A percentile compares a stretch with the other conserved stretches of the same genome.
Evolutionary conservation across 30 jellyfish, hydroid and myxozoan genomes (phyloP).

Genomic region (Aurelia aurita complex sp. Pacific): DNA sequence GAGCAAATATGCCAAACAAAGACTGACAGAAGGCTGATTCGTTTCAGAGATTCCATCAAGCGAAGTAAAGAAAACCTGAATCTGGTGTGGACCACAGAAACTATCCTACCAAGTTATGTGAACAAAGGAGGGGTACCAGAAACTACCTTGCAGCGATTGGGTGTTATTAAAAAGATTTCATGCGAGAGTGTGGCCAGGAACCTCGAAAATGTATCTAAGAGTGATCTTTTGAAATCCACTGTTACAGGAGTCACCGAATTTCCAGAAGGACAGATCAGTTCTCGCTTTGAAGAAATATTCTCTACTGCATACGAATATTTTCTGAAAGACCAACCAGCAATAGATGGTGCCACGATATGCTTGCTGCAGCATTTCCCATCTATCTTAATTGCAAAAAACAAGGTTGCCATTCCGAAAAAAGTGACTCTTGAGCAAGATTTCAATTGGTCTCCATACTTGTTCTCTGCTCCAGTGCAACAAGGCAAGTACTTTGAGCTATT

Average conservation of each 20-base stretch:
- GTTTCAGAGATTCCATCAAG: conserved; percentile 20
- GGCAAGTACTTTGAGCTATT: conserved; percentile 60
- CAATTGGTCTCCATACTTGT: conserved; percentile 56
- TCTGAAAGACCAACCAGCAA: too few relatives aligned
- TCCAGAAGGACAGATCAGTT: background rate
- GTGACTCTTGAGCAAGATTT: conserved; percentile 24
- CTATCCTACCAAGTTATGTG: conserved; percentile 35
- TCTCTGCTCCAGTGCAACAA: conserved; percentile 21
- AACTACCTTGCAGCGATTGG: background rate
- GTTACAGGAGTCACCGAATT: conserved; percentile 29
- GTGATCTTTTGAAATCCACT: background rate
- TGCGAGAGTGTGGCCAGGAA: conserved; percentile 28
- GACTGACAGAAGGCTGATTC: background rate
- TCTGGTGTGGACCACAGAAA: conserved; percentile 42
- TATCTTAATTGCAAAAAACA: conserved; percentile 5
- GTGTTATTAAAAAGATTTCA: background rate
- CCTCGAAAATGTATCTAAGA: conserved; percentile 11
- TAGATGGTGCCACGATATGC: conserved; percentile 33
- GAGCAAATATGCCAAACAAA: background rate
- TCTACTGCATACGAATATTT: conserved; percentile 17
- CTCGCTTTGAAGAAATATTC: too few relatives aligned
- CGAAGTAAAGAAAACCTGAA: background rate
- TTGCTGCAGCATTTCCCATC: conserved; percentile 10
- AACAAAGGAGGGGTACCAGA: background rate
- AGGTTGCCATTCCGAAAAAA: conserved; percentile 42